Evolutionary conservation across 2,797 vertebrate genomes (phyloP), one percentile per base, ranked within the genome.

Genomic region (Aldrovandia affinis): DNA sequence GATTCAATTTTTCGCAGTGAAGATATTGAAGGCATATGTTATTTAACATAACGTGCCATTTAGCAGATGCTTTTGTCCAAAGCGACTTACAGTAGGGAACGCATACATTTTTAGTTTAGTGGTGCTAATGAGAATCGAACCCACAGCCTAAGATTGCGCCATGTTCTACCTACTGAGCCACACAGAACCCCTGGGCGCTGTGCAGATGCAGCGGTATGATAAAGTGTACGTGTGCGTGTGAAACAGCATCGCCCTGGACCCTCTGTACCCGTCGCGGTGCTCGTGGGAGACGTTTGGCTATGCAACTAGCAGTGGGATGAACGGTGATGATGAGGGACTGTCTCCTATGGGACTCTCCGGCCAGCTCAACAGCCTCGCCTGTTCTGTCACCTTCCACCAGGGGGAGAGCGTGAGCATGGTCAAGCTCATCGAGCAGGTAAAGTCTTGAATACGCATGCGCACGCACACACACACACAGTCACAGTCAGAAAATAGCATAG

Each of bases 241-340:
- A 12, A 55, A 28, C 93, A 99, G 98, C 91, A 97, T 99, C 47
- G 97, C 97, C 79, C 92, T 99, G 94, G 98, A 99, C 88, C 98
- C 98, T 42, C 95, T 99, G 83, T 99, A 98, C 87, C 98, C 98
- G 0, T 99, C 98, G n/a, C 98, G 98, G 84, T 99, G 98, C 83
- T 98, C 98, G 3, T 99, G 98, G 98, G 98, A 99, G 92, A 99
- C 97, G 0, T 99, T 99, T 36, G 97, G 98, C 86, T 99, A 99
- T 0, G 96, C 97, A 83, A 96, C 97, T 1, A 96, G 96, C 65
- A 95, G 96, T 83, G 96, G 94, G 55, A 93, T 97, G 89, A 94
- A 86, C 25, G 93, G 94, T 9, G 92, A 94, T 2, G 88, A 86
- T 0, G 97, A 98, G 0, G 97, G 96, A 78, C 94, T 98, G 59